A percentile compares a stretch with the other conserved stretches of the same genome.
Evolutionary conservation across 2,113 vertebrate genomes (phyloP).

Genomic region (Ictalurus furcatus): DNA sequence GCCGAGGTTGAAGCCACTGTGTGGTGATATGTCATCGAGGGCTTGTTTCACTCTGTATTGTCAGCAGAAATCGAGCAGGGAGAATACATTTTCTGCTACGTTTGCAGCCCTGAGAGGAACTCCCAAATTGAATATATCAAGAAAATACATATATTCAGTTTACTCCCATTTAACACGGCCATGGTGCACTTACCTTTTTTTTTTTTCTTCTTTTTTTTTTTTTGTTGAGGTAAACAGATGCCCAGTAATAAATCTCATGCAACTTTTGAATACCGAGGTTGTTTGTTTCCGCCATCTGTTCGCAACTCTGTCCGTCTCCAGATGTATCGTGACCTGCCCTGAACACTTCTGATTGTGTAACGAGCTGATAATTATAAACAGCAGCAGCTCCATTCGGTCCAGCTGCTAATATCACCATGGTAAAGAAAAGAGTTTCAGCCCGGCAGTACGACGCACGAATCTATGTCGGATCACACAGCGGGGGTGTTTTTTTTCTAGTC

Average conservation of each 20-base stretch:
- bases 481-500: too few relatives aligned
- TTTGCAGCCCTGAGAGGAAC: constrained; percentile 23
- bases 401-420: constrained; percentile 79
- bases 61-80: constrained; percentile 41
- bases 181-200: not conserved
- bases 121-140: constrained; percentile 37
- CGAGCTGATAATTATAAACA: constrained; percentile 88
- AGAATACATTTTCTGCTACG: constrained; percentile 37
- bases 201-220: too few relatives aligned
- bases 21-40: constrained; percentile 36
- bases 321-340: constrained; percentile 65
- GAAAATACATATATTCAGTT: constrained; percentile 8
- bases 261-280: constrained; percentile 30
- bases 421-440: constrained; percentile 71
- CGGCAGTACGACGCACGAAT: constrained; percentile 71
- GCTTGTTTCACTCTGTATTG: constrained; percentile 41
- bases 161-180: constrained; percentile 13
- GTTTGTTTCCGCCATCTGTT: constrained; percentile 24
- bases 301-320: constrained; percentile 27
- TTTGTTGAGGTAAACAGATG: not conserved
- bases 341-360: constrained; percentile 87
- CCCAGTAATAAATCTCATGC: not conserved
- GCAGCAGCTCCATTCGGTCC: constrained; percentile 73
- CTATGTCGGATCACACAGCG: too few relatives aligned
- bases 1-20: constrained; percentile 31